Percentiles rank a stretch among this genome's conserved stretches.
These are phyloP conservation scores for Nymphalis urticae DNA, from an alignment of 2,888 invertebrate species.

Conservation along the genomic window DNA sequence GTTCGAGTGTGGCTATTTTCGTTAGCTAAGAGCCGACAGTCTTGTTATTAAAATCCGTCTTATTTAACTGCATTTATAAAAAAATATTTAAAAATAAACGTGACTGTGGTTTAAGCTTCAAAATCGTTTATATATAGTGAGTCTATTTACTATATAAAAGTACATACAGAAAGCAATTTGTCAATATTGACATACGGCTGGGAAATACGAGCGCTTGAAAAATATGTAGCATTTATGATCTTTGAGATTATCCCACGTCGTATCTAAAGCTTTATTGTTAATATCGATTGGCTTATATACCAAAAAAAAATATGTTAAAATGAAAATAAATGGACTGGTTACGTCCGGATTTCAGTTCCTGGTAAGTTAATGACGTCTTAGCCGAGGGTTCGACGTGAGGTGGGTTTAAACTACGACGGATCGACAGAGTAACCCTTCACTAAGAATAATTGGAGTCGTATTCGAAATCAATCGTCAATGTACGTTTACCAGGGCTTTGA, in stretches of 20 bases:
- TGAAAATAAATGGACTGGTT: no score
- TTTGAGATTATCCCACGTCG: background rate
- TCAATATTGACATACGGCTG: background rate
- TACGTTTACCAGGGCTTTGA: background rate
- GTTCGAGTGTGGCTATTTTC: slow-evolving; percentile 34
- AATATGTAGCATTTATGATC: background rate
- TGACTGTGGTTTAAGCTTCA: background rate
- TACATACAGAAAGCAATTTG: background rate
- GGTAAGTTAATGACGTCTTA: no score
- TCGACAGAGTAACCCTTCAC: background rate
- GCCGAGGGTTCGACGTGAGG: no score
- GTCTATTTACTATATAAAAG: background rate
- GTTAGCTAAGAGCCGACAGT: slow-evolving; percentile 13
- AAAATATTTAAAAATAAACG: background rate
- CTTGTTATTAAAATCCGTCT: background rate
- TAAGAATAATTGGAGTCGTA: background rate
- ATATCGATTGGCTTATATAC: no score
- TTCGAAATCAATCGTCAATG: background rate
- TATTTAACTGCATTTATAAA: background rate
- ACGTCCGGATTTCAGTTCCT: no score
- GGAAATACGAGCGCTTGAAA: background rate
- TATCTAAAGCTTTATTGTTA: background rate
- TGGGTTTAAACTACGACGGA: background rate
- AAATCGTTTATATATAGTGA: background rate
- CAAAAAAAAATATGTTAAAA: no score